Evolutionary conservation across 1,140 invertebrate genomes (phyloP).

Genomic region (Brachionus rubens): DNA sequence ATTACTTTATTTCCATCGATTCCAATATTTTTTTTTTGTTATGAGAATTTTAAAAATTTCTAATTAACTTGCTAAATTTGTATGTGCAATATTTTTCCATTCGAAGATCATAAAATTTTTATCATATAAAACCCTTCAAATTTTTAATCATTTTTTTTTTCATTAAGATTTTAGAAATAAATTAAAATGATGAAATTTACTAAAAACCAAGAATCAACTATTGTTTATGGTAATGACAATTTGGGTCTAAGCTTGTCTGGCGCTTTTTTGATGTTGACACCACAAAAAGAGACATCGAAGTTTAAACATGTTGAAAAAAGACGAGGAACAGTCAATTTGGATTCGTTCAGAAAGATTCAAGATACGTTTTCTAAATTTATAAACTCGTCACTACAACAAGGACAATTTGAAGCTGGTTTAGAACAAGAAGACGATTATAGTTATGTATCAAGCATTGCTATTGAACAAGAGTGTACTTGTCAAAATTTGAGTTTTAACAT

Average conservation of each 20-base stretch:
- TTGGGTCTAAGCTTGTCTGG: not conserved
- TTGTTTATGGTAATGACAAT: conserved; percentile 16
- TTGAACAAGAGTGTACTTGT: not conserved
- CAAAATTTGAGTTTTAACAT: conserved; percentile 21
- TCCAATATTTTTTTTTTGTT: not conserved
- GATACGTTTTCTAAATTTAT: too few relatives aligned
- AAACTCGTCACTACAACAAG: not conserved
- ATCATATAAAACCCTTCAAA: not conserved
- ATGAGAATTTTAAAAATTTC: not conserved
- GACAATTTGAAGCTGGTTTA: not conserved
- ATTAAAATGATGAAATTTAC: conserved; percentile 10
- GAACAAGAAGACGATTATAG: not conserved
- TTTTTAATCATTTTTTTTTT: too few relatives aligned
- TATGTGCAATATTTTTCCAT: conserved; percentile 1
- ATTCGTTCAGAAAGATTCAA: not conserved
- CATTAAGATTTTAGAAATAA: too few relatives aligned
- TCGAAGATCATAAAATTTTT: conserved; percentile 4
- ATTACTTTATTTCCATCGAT: not conserved
- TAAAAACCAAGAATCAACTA: not conserved
- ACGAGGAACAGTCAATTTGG: not conserved
- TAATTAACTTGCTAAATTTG: conserved; percentile 7
- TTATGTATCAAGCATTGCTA: conserved; percentile 7
- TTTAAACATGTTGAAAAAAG: conserved; percentile 4
- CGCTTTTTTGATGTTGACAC: conserved; percentile 17
- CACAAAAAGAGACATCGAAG: not conserved